These are phyloP conservation scores for Sminthurides aquaticus DNA, from an alignment of 2,888 invertebrate genomes.

Conservation along the genomic window DNA sequence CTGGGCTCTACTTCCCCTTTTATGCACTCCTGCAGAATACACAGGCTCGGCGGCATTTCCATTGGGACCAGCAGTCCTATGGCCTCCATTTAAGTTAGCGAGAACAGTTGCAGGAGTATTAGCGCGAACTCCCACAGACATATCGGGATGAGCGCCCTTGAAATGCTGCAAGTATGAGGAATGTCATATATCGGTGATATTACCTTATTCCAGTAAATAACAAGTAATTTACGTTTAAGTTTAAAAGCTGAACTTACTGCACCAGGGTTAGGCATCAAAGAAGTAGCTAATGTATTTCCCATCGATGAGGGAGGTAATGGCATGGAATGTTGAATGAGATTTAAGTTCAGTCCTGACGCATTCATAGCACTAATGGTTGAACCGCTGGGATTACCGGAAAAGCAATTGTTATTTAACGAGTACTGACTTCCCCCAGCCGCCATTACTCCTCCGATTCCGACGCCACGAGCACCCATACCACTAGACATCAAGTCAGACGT, in stretches of 20 bases:
- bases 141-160: not conserved
- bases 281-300: conserved; percentile 9
- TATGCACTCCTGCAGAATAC: not conserved
- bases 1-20: not conserved
- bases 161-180: not conserved
- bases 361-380: conserved; percentile 25
- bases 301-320: not conserved
- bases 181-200: not conserved
- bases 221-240: too few relatives aligned
- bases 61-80: not conserved
- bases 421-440: conserved; percentile 34
- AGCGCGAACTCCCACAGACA: not conserved
- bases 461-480: conserved; percentile 11
- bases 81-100: not conserved
- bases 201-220: too few relatives aligned
- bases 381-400: conserved; percentile 18
- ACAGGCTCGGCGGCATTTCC: not conserved
- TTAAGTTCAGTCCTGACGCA: conserved; percentile 35
- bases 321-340: conserved; percentile 28
- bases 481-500: conserved; percentile 36
- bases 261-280: conserved; percentile 1
- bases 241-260: too few relatives aligned
- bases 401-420: conserved; percentile 33
- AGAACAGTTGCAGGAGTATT: not conserved
- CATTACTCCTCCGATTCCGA: not conserved